Evolutionary conservation across 2,888 invertebrate genomes (phyloP).

Genomic region (Hirtodrosophila duncani): DNA sequence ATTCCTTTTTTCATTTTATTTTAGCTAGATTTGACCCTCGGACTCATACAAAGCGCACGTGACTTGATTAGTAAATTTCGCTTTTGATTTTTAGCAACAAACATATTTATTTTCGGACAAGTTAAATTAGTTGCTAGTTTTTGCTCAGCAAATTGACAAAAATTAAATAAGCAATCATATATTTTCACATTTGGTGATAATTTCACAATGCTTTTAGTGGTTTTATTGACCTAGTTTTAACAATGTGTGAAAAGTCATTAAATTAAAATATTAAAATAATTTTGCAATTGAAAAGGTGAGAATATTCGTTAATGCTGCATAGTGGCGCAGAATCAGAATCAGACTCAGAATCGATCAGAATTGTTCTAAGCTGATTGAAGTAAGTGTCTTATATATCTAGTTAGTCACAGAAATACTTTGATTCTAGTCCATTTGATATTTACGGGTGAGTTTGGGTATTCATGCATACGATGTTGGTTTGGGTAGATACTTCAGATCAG

Average conservation of each 20-base stretch:
- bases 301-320: too few species aligned
- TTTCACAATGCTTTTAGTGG: slow-evolving; percentile 1
- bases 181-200: slow-evolving; percentile 2
- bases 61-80: slow-evolving; percentile 50
- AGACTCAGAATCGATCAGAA: too few species aligned
- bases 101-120: slow-evolving; percentile 23
- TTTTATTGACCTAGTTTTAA: slow-evolving; percentile 26
- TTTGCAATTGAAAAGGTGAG: too few species aligned
- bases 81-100: slow-evolving; percentile 9
- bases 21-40: slow-evolving; percentile 38
- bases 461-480: too few species aligned
- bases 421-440: too few species aligned
- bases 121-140: slow-evolving; percentile 13
- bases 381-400: too few species aligned
- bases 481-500: too few species aligned
- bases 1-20: slow-evolving; percentile 60
- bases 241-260: slow-evolving; percentile 10
- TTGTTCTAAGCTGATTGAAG: too few species aligned
- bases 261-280: background rate
- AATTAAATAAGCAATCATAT: slow-evolving; percentile 7
- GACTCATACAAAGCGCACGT: slow-evolving; percentile 53
- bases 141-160: slow-evolving; percentile 28
- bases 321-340: too few species aligned
- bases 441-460: too few species aligned
- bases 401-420: too few species aligned